Base-by-base conservation (phyloP, 2,113 vertebrate species). In the Tyrannus savana region DNA sequence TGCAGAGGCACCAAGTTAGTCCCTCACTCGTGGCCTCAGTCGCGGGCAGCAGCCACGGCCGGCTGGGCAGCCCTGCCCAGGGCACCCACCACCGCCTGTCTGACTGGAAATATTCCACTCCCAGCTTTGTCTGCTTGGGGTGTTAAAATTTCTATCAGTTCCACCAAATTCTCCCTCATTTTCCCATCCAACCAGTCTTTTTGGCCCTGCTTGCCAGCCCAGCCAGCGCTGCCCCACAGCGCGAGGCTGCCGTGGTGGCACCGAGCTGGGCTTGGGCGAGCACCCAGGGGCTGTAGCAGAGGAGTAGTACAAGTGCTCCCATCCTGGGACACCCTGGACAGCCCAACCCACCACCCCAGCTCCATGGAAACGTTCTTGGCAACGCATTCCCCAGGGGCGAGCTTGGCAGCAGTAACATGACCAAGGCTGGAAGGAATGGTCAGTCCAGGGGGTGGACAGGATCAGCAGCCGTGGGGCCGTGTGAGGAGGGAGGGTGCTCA, bases 1-100 rank as follows among this genome's bases (percentile, higher is more conserved):
- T 35, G 44, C 28, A 23, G 63, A 66, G 19, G 41, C 14, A 66
- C 28, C 6, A 4, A 6, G 18, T 14, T 21, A 18, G 62, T 42
- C 18, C 39, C 39, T 64, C 39, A 30, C 28, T 14, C 28, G 10
- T 1, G 5, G 58, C 58, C 35, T 68, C 53, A 33, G 31, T 28
- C 1, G 0, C 1, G 3, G 41, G 19, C 41, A 19, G 28, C 64
- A 60, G 27, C 49, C 33, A 16, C 2, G 31, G 31, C 23, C 0
- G 0, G 15, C 62, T 0, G 1, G 55, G 55, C 63, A 35, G 58
- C 58, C n/a, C 58, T 47, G 31, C 19, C 39, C 8, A 10, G n/a
- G 12, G 35, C 33, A 46, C 50, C 22, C 12, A 4, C 37, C 60
- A 27, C 19, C 0, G 0, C 16, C 31, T 64, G 49, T 46, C 67